A percentile compares a stretch with the other conserved stretches of the same genome.
These are phyloP conservation scores for Gymnodraco acuticeps DNA, from an alignment of 2,797 vertebrate species.

Conservation along the genomic window DNA sequence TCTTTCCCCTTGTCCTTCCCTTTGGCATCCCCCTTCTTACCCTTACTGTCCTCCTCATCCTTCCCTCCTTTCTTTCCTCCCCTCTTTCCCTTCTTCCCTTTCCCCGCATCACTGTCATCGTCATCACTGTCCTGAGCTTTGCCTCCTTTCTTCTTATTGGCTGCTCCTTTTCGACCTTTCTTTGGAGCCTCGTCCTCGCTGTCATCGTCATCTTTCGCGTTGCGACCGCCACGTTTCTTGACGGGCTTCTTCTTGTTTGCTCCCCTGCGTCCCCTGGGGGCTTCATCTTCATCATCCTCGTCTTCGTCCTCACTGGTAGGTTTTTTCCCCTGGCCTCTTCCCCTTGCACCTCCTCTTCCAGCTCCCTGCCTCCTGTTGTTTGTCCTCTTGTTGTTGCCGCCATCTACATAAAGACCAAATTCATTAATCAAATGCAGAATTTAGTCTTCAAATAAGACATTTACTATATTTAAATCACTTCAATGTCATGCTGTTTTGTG, in stretches of 20 bases:
- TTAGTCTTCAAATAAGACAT: not conserved
- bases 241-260: conserved; percentile 72
- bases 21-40: conserved; percentile 82
- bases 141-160: conserved; percentile 71
- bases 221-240: conserved; percentile 65
- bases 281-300: conserved; percentile 68
- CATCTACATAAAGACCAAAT: conserved; percentile 39
- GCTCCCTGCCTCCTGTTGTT: conserved; percentile 72
- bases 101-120: conserved; percentile 73
- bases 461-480: not conserved
- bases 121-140: conserved; percentile 73
- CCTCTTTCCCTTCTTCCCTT: conserved; percentile 66
- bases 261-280: conserved; percentile 66
- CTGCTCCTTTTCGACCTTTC: conserved; percentile 65
- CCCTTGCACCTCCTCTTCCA: conserved; percentile 69
- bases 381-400: conserved; percentile 25
- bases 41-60: conserved; percentile 71
- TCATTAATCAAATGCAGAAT: not conserved
- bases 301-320: conserved; percentile 78
- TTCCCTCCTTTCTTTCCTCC: conserved; percentile 70
- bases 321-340: conserved; percentile 71
- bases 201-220: conserved; percentile 64
- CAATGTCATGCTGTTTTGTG: conserved; percentile 1
- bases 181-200: conserved; percentile 75
- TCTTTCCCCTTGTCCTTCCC: conserved; percentile 75